These are phyloP conservation scores for Mastacembelus armatus DNA, from an alignment of 2,797 vertebrate species.

Conservation along the genomic window DNA sequence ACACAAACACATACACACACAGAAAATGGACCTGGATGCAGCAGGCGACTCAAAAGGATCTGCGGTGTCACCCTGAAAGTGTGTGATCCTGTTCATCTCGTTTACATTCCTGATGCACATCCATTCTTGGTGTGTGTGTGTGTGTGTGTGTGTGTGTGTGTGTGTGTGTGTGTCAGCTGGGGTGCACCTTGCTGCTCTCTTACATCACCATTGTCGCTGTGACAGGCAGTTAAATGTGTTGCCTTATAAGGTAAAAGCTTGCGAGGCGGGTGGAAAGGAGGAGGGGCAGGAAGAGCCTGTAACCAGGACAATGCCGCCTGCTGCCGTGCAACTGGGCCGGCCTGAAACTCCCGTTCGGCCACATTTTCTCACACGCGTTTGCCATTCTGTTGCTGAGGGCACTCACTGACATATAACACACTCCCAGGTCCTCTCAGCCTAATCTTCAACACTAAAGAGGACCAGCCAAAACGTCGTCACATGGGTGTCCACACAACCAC, in stretches of 20 bases:
- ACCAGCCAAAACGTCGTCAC: too few relatives aligned
- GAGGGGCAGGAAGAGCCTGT: slow-evolving; percentile 81
- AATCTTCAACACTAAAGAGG: too few relatives aligned
- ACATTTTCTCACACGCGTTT: slow-evolving; percentile 47
- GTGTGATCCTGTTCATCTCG: neutral
- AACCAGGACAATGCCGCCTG: slow-evolving; percentile 80
- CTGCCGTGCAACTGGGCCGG: slow-evolving; percentile 72
- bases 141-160: neutral
- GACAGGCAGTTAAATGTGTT: slow-evolving; percentile 72
- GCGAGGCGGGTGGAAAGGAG: slow-evolving; percentile 57
- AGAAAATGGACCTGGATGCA: neutral
- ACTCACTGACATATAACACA: too few relatives aligned
- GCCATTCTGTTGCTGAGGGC: too few relatives aligned
- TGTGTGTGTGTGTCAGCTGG: slow-evolving; percentile 27
- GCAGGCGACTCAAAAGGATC: slow-evolving; percentile 10
- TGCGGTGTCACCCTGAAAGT: slow-evolving; percentile 8
- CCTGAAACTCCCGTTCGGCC: slow-evolving; percentile 78
- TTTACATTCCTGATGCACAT: neutral
- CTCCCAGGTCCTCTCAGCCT: too few relatives aligned
- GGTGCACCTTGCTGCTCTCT: slow-evolving; percentile 68
- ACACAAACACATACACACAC: neutral
- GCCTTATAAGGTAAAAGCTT: slow-evolving; percentile 86
- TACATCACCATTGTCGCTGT: slow-evolving; percentile 72
- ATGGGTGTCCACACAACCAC: slow-evolving; percentile 1
- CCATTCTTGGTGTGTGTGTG: slow-evolving; percentile 2